Evolutionary conservation across 2,113 vertebrate genomes (phyloP), one percentile per base, ranked within the genome.

Genomic region (Camelus bactrianus): DNA sequence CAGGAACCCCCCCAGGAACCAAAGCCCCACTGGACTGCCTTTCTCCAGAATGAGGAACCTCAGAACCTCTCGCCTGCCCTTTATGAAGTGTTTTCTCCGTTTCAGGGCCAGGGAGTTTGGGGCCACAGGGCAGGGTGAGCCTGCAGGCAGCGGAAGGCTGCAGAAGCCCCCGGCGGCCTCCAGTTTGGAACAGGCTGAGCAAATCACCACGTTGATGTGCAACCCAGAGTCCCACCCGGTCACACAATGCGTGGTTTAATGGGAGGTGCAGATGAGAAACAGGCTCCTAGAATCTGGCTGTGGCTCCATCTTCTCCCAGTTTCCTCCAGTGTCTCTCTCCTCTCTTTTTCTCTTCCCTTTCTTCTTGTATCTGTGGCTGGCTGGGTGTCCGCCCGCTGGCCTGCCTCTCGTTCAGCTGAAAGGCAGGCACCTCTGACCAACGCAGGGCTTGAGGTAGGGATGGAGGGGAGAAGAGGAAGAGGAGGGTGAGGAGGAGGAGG

Each of bases 71-170:
- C 32, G 54, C 72, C 94, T 96, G 75, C 83, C 22, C 91, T 95
- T 97, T 48, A 42, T 70, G 76, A 42, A 95, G 96, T 92, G 60
- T 97, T 97, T 98, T 86, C 94, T 98, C 89, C 96, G 92, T 65
- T 86, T 97, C 22, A 32, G 48, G 77, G 42, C 79, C 32, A 54
- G 54, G 73, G 87, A 54, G 48, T 30, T 42, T 16, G 46, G 86
- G 77, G 48, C 60, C n/a, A 0, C 20, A 0, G 10, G 58, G 73
- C 16, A 52, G 26, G 24, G 50, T 22, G 52, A 73, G 50, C 81
- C 82, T 26, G 80, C 35, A 86, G 94, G 82, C 97, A 89, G 87
- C 80, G 15, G 35, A 48, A 64, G 81, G 28, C 94, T 86, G 65
- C 67, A 54, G 56, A 30, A 6, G 80, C 73, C 52, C 38, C 48